Evolutionary conservation across 2,797 vertebrate genomes (phyloP), one percentile per base, ranked within the genome.

Genomic region (Dicrostonyx torquatus): DNA sequence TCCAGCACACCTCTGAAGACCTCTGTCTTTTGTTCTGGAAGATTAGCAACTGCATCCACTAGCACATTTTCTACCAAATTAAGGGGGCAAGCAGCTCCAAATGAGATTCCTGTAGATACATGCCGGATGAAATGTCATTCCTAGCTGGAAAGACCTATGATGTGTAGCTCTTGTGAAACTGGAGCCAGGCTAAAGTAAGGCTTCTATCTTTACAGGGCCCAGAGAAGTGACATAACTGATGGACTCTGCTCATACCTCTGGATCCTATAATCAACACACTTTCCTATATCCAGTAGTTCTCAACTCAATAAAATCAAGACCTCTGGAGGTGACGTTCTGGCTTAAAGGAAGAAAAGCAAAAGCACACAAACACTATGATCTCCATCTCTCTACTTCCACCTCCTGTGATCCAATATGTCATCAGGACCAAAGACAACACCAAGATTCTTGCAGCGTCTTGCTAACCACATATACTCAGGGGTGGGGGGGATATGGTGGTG

Each of bases 71-170:
- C 99, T 95, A 99, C 95, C 1, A 92, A 97, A 91, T 97, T 99
- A 95, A 99, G 97, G 0, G 98, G 98, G 95, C 99, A 99, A 1
- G 99, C 98, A 1, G 99, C 99, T 0, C 99, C 99, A 0, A 99
- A 99, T 79, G 96, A 96, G 5, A 99, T 96, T 0, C 99, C 99
- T 99, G 40, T 78, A 95, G 82, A 85, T 88, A 91, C 87, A 40
- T 3, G n/a, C 40, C 9, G 0, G 58, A 90, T 87, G 89, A 43
- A 40, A 48, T 22, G 14, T 8, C 34, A 3, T 60, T 17, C 72
- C 78, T 6, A 34, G 24, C 34, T 12, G 24, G 5, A 77, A 77
- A 90, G 58, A 48, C 40, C 55, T 55, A n/a, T 50, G 60, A 62
- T 1, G 15, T 12, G 7, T 7, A 91, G 53, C 5, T 15, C 37